Percentiles rank a stretch among this genome's conserved stretches.
phyloP scores from a whole-genome alignment of 2,888 invertebrate species.

The Orchestes rusci region DNA sequence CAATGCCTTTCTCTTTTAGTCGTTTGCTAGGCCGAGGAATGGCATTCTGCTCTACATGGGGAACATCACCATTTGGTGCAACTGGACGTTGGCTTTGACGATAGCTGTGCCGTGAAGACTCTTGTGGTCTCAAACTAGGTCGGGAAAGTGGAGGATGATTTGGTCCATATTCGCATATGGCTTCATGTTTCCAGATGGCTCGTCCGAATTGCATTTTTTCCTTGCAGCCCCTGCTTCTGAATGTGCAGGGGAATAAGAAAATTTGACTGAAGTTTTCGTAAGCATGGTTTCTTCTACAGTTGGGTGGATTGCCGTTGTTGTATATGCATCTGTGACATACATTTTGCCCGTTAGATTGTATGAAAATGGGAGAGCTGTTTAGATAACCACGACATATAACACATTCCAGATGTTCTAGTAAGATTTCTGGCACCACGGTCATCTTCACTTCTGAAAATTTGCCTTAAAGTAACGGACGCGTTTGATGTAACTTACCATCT shows the following conservation, averaged over 20 bases:
- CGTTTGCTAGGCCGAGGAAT: neutral
- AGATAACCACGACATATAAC: slow-evolving; percentile 37
- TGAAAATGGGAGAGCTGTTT: slow-evolving; percentile 36
- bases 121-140: neutral
- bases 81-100: neutral
- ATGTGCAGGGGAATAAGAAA: slow-evolving; percentile 38
- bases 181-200: slow-evolving; percentile 35
- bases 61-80: neutral
- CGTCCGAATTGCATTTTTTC: slow-evolving; percentile 33
- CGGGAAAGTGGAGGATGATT: too few relatives aligned
- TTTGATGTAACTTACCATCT: slow-evolving; percentile 27
- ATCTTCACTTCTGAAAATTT: slow-evolving; percentile 34
- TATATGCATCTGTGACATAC: slow-evolving; percentile 39
- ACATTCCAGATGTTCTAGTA: slow-evolving; percentile 36
- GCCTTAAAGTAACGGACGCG: neutral
- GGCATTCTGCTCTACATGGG: neutral
- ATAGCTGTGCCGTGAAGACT: neutral
- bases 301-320: slow-evolving; percentile 31
- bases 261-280: slow-evolving; percentile 36
- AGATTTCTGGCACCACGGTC: slow-evolving; percentile 33
- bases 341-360: slow-evolving; percentile 34
- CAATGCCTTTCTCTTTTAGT: slow-evolving; percentile 34
- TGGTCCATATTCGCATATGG: slow-evolving; percentile 30
- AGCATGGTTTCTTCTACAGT: slow-evolving; percentile 32
- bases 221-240: slow-evolving; percentile 23